phyloP scores from a whole-genome alignment of 2,113 vertebrate species.

The Heliornis fulica region DNA sequence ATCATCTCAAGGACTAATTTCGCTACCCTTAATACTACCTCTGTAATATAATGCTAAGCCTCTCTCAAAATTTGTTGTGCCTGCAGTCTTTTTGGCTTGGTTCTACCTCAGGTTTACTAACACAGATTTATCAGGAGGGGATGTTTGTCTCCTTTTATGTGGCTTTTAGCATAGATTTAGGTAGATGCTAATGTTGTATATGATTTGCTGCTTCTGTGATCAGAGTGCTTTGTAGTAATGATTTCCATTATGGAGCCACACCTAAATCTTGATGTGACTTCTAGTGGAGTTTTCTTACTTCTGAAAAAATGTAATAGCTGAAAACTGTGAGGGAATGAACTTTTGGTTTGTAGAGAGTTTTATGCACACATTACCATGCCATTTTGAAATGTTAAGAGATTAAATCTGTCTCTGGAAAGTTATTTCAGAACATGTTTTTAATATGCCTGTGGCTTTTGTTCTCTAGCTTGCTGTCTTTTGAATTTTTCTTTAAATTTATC shows the following conservation, averaged over 20 bases:
- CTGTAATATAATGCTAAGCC: background rate
- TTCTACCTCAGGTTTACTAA: background rate
- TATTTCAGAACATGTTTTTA: background rate
- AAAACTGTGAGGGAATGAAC: background rate
- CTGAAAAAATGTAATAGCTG: background rate
- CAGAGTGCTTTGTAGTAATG: background rate
- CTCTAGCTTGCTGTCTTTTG: background rate
- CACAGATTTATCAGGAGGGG: background rate
- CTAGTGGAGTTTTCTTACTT: background rate
- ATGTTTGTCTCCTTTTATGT: background rate
- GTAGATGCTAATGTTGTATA: background rate
- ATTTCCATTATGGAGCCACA: background rate
- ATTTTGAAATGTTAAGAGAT: background rate
- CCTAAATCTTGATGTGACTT: background rate
- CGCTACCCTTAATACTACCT: background rate
- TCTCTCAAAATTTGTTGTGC: background rate
- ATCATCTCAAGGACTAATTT: background rate
- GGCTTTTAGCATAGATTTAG: background rate
- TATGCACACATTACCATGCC: background rate
- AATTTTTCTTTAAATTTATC: background rate
- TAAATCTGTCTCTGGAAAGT: background rate
- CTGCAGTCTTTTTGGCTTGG: background rate
- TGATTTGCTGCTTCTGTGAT: background rate
- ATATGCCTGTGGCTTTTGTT: background rate
- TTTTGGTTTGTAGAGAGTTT: background rate